These are phyloP conservation scores for Synanthedon vespiformis DNA, from an alignment of 2,888 invertebrate genomes.

Conservation along the genomic window DNA sequence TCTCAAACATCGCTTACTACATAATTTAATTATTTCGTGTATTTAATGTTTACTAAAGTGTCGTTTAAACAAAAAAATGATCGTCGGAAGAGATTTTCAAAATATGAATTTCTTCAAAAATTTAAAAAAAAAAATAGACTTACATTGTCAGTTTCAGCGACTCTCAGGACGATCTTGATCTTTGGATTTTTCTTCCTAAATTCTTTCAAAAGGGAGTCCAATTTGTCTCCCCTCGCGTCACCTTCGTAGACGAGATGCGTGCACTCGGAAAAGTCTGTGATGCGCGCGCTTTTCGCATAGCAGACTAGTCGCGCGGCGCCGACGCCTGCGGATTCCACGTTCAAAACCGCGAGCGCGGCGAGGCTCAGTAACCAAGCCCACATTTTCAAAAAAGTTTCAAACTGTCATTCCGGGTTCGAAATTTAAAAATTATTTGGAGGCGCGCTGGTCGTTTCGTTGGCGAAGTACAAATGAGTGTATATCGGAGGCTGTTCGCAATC, in stretches of 20 bases:
- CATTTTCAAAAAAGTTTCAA: slow-evolving; percentile 35
- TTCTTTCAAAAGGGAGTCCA: slow-evolving; percentile 52
- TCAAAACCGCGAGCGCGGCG: slow-evolving; percentile 33
- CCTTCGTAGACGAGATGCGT: slow-evolving; percentile 65
- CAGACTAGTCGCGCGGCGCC: slow-evolving; percentile 62
- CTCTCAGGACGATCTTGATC: slow-evolving; percentile 67
- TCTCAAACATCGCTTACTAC: too few species aligned
- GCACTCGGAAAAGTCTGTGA: slow-evolving; percentile 50
- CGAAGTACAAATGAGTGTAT: slow-evolving; percentile 48
- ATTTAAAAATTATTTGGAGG: slow-evolving; percentile 28
- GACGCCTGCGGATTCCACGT: slow-evolving; percentile 43
- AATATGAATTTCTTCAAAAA: too few species aligned
- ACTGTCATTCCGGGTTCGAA: slow-evolving; percentile 36
- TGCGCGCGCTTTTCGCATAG: slow-evolving; percentile 46
- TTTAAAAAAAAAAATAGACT: slow-evolving; percentile 10
- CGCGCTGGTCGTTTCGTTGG: slow-evolving; percentile 50
- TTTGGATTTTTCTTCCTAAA: slow-evolving; percentile 59
- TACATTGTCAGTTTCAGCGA: slow-evolving; percentile 72
- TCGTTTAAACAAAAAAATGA: too few species aligned
- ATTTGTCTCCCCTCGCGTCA: slow-evolving; percentile 50
- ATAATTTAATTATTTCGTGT: too few species aligned
- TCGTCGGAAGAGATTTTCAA: too few species aligned
- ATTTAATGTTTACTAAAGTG: too few species aligned
- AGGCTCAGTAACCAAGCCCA: slow-evolving; percentile 47
- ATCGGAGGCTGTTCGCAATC: slow-evolving; percentile 29